Evolutionary conservation across 1,140 invertebrate genomes (phyloP).

Genomic region (Semibalanus balanoides): DNA sequence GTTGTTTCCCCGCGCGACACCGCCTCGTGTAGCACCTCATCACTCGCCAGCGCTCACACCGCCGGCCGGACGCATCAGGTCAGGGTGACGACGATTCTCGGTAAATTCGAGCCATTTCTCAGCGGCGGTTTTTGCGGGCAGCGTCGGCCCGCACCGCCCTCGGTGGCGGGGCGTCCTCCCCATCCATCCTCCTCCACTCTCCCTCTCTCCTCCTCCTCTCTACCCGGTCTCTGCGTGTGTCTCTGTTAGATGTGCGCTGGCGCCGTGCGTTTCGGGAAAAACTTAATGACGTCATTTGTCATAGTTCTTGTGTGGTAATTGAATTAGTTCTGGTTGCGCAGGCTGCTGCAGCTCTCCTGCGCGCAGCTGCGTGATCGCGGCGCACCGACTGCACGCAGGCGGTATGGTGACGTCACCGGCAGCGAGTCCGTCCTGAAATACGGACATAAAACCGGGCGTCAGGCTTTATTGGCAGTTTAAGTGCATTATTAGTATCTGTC

Average conservation of each 20-base stretch:
- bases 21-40: neutral
- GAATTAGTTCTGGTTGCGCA: no score
- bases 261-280: no score
- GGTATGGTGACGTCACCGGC: neutral
- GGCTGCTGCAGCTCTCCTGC: no score
- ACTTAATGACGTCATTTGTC: no score
- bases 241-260: no score
- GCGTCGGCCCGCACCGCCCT: no score
- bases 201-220: neutral
- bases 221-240: no score
- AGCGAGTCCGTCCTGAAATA: neutral
- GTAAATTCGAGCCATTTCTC: neutral
- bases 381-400: no score
- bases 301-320: no score
- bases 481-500: slow-evolving; percentile 2
- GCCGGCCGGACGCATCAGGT: neutral
- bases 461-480: neutral
- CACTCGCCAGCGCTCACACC: neutral
- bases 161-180: no score
- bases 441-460: neutral
- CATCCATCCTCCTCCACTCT: neutral
- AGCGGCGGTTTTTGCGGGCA: neutral
- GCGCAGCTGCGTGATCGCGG: no score
- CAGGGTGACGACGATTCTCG: neutral
- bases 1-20: neutral